Evolutionary conservation across 2,113 vertebrate genomes (phyloP), one percentile per base, ranked within the genome.

Genomic region (Actenoides hombroni): DNA sequence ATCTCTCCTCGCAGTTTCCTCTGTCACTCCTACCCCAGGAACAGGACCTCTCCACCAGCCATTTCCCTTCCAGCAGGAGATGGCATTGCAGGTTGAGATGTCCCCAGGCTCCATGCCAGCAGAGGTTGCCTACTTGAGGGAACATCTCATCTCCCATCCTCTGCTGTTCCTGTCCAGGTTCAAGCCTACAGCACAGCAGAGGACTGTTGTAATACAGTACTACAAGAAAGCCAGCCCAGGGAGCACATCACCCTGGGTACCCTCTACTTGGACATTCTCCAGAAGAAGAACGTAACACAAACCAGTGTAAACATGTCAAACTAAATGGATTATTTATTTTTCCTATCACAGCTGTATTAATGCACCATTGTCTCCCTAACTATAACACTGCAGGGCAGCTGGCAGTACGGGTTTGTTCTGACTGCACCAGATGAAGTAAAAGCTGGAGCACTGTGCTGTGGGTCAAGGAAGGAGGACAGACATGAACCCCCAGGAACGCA

Each of bases 21-120:
- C 76, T 5, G 6, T 28, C 6, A n/a, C 63, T 39, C 31, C 29
- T 9, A 10, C 4, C 44, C 17, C 13, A 8, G n/a, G 16, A 25
- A 11, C 0, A 0, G 63, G 42, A n/a, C 21, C 37, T 21, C 69
- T 51, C 71, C 40, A 5, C 10, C 68, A 20, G 6, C 5, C 24
- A 1, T 3, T 10, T 40, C 57, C 20, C 21, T 46, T 35, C 29
- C 13, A 11, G 11, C 3, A 1, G 26, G 21, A 64, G 54, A 17
- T 13, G 31, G 5, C 5, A 0, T 11, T 60, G 40, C 29, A 67
- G 33, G 37, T 6, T 28, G 46, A 33, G 37, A 7, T 6, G 4
- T 83, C 31, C 48, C 51, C 44, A 26, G 59, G 48, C 10, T 20
- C 21, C 78, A 31, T 12, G 12, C 23, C 29, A 25, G 18, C 9